These are phyloP conservation scores for Rhimphoctona megacephalus DNA, from an alignment of 2,888 invertebrate genomes.

Conservation along the genomic window DNA sequence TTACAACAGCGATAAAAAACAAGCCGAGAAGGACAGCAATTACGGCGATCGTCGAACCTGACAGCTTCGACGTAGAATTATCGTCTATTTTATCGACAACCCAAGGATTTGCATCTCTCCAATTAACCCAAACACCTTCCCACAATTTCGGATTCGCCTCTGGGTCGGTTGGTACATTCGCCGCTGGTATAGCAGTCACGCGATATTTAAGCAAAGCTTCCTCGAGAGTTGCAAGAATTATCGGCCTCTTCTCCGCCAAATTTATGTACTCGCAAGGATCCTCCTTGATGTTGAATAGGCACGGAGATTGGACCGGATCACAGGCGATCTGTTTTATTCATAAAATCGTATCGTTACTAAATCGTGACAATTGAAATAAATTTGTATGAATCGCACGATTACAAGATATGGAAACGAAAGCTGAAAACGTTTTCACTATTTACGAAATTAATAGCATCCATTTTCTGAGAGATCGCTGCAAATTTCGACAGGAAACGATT, in stretches of 20 bases:
- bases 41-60: constrained; percentile 71
- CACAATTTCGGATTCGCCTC: constrained; percentile 86
- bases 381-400: too few species aligned
- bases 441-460: too few species aligned
- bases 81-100: neutral
- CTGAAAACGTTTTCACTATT: too few species aligned
- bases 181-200: constrained; percentile 83
- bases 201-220: constrained; percentile 84
- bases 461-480: too few species aligned
- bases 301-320: constrained; percentile 79
- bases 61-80: constrained; percentile 53
- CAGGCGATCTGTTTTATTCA: constrained; percentile 75
- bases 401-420: too few species aligned
- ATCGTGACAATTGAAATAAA: neutral
- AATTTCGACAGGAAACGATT: too few species aligned
- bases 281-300: constrained; percentile 83
- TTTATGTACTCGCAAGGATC: constrained; percentile 85
- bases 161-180: constrained; percentile 84
- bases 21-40: constrained; percentile 71
- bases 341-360: neutral
- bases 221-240: constrained; percentile 84
- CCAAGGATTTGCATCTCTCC: constrained; percentile 84
- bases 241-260: constrained; percentile 83
- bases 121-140: constrained; percentile 87
- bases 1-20: constrained; percentile 67